Evolutionary conservation across 2,113 vertebrate species (phyloP), one percentile per base, ranked within the genome.

Genomic region (Aspiorhynchus laticeps): DNA sequence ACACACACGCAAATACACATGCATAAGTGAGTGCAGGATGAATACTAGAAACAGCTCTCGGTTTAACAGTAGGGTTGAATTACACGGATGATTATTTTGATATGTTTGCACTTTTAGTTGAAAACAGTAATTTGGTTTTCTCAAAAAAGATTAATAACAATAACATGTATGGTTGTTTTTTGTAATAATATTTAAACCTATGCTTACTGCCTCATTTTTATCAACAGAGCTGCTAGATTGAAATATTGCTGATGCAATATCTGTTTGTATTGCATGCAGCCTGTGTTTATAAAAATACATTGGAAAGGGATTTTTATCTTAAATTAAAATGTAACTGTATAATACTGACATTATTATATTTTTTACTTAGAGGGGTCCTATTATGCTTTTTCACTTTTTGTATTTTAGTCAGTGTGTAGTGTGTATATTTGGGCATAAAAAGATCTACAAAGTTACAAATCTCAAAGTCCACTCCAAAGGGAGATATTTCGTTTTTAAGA

Each of bases 1-100:
- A 85, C 73, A 48, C 83, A 85, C 79, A 69, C 87, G 83, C 36
- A 79, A 48, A 88, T 53, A 73, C 61, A 77, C 48, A 80, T 59
- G 41, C 24, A 53, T 38, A 74, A 43, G n/a, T 46, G 15, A 51
- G 38, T 33, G 36, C 67, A 74, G 53, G 53, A n/a, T 59, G 31
- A 53, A 73, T 4, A 41, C 24, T 73, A 56, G 24, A n/a, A 73
- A 84, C 12, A 56, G 6, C 21, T 7, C 24, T 43, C 17, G 19
- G 17, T 48, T 67, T 51, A 17, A 69, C 78, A n/a, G 53, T 63
- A 80, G 10, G 21, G 21, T 33, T 41, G 33, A 80, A 61, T 80
- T 61, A 63, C 31, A 53, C 7, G 1, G 28, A 33, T 53, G 6
- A 11, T 33, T 53, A 28, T 77, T 77, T 77, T 3, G 48, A 12